Percentiles rank a stretch among this genome's conserved stretches.
Evolutionary conservation across 2,797 vertebrate genomes (phyloP).

Genomic region (Scarus forsteni): DNA sequence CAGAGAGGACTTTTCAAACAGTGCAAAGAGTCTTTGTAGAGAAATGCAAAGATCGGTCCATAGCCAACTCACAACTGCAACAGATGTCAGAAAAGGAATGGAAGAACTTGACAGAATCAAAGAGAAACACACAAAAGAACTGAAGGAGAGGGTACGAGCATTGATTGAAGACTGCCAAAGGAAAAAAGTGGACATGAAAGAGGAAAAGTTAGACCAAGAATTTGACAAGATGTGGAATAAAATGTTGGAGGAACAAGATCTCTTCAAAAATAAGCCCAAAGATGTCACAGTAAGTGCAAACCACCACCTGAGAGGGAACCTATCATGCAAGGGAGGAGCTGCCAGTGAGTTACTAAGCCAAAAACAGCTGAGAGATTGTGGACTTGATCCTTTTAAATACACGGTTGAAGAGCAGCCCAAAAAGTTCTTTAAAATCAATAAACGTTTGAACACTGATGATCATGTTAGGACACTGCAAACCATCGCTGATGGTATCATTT

Average conservation of each 20-base stretch:
- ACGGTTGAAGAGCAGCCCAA: accelerated
- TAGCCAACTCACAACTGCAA: slow-evolving; percentile 42
- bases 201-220: slow-evolving; percentile 25
- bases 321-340: slow-evolving; percentile 43
- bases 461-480: not conserved
- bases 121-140: slow-evolving; percentile 42
- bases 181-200: slow-evolving; percentile 15
- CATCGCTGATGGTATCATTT: not conserved
- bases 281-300: slow-evolving; percentile 28
- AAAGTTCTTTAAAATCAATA: accelerated
- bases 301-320: slow-evolving; percentile 40
- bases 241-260: slow-evolving; percentile 18
- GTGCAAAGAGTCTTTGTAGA: slow-evolving; percentile 51
- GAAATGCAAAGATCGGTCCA: slow-evolving; percentile 55
- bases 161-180: slow-evolving; percentile 57
- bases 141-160: slow-evolving; percentile 48
- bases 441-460: not conserved
- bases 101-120: slow-evolving; percentile 58
- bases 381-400: slow-evolving; percentile 1
- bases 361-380: not conserved
- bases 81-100: slow-evolving; percentile 61
- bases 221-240: slow-evolving; percentile 75
- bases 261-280: not conserved
- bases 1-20: slow-evolving; percentile 70
- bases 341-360: slow-evolving; percentile 21